A percentile compares a stretch with the other conserved stretches of the same genome.
Evolutionary conservation across 2,113 vertebrate species (phyloP).

Genomic region (Clupea harengus): DNA sequence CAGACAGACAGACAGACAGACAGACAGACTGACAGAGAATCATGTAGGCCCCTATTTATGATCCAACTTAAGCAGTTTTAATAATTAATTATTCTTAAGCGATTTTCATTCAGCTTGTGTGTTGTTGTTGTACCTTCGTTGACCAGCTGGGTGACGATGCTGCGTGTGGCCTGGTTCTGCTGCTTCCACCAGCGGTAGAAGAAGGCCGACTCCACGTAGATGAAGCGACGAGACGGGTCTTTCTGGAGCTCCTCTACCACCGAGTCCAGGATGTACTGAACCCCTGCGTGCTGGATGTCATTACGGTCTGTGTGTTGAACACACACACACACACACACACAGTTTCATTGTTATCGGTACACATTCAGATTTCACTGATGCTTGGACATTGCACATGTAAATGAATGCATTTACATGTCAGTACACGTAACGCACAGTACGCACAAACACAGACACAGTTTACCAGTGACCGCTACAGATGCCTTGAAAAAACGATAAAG

Average conservation of each 20-base stretch:
- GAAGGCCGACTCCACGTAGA: constrained; percentile 88
- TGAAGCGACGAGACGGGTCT: constrained; percentile 76
- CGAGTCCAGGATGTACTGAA: constrained; percentile 92
- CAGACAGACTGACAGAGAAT: too few species aligned
- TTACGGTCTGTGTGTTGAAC: constrained; percentile 60
- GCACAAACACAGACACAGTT: background rate
- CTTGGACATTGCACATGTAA: too few species aligned
- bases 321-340: background rate
- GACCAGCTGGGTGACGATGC: constrained; percentile 73
- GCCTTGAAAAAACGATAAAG: background rate
- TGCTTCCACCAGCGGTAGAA: constrained; percentile 86
- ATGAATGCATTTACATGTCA: too few species aligned
- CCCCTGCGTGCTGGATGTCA: constrained; percentile 80
- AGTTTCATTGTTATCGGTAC: background rate
- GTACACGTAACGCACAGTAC: too few species aligned
- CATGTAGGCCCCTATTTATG: too few species aligned
- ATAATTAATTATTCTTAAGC: too few species aligned
- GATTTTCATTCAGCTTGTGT: too few species aligned
- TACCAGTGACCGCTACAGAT: background rate
- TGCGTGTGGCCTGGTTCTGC: constrained; percentile 67
- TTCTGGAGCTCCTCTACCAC: constrained; percentile 78
- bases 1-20: too few species aligned
- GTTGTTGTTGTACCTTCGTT: constrained; percentile 69
- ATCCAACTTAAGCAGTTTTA: too few species aligned
- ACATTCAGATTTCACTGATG: too few species aligned